Evolutionary conservation across 1,140 invertebrate genomes (phyloP).

Genomic region (Probaryconus sp.): DNA sequence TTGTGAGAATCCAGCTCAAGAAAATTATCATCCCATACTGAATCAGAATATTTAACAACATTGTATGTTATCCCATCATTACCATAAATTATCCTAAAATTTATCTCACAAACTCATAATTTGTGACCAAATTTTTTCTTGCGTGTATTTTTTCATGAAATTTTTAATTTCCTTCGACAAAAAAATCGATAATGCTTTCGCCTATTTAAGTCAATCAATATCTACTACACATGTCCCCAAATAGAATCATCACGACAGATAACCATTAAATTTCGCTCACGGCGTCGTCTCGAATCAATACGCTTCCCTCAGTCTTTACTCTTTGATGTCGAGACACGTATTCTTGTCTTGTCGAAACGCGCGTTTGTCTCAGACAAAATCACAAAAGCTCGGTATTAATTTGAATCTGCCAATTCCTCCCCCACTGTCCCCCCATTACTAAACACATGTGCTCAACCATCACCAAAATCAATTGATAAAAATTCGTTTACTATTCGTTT

Average conservation of each 20-base stretch:
- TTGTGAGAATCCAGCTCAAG: no score
- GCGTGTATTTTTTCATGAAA: no score
- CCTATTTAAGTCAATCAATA: constrained; percentile 23
- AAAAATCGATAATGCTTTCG: constrained; percentile 13
- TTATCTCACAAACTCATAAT: no score
- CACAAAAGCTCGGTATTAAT: constrained; percentile 17
- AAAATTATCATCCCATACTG: no score
- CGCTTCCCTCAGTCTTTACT: constrained; percentile 28
- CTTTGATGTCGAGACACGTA: constrained; percentile 42
- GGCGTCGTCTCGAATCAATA: constrained; percentile 39
- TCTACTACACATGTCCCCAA: constrained; percentile 26
- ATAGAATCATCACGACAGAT: constrained; percentile 42
- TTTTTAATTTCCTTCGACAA: constrained; percentile 1
- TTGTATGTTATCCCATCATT: no score
- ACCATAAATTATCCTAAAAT: no score
- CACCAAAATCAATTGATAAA: no score
- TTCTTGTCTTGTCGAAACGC: constrained; percentile 29
- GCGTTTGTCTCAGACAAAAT: constrained; percentile 18
- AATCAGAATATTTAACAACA: no score
- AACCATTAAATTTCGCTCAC: constrained; percentile 50
- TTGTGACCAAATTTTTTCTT: no score
- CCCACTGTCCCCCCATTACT: no score
- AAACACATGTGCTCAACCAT: no score
- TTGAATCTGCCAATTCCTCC: constrained; percentile 26
- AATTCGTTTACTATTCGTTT: no score